Evolutionary conservation across 1,140 invertebrate species (phyloP), one percentile per base, ranked within the genome.

Genomic region (Drosophila biarmipes): DNA sequence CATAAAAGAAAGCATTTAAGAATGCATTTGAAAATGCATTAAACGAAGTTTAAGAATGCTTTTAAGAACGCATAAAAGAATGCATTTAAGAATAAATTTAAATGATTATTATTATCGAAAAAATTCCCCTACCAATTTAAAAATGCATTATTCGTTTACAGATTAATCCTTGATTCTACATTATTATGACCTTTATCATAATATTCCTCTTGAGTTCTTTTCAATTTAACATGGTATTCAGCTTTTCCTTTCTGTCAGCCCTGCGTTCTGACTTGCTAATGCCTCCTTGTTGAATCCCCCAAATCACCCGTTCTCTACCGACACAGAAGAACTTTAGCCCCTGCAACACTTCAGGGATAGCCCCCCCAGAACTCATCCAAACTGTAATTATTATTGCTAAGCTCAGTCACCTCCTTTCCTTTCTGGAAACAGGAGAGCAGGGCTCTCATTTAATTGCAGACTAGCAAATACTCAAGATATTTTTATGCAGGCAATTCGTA

Each of bases 401-500:
- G 56, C 72, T 74, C 57, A 68, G 51, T 57, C 45, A 15, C 43
- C 12, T 40, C 29, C 12, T 19, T 31, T 42, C 24, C 11, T 21
- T 19, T 40, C 19, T 27, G 15, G 8, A 19, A 21, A 14, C 21
- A 42, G 38, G 10, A 37, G 51, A 37, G 31, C 11, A 29, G n/a
- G 29, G 73, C 53, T 53, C 62, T 61, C 64, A 71, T 84, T 74
- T 84, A 84, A 84, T 84, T 84, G 75, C 80, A 79, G 59, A 49
- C 56, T 57, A 79, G 61, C 71, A 84, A 84, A 84, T 76, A 79
- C 76, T 85, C 62, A 73, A 80, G 76, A 77, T 58, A 80, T 73
- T 84, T 71, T 52, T 62, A 78, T 78, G 62, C 79, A 78, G 79
- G 79, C 79, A 82, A 80, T 76, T 75, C 66, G 49, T 78, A 73